phyloP scores from a whole-genome alignment of 1,140 invertebrate species.

The Listronotus oregonensis region DNA sequence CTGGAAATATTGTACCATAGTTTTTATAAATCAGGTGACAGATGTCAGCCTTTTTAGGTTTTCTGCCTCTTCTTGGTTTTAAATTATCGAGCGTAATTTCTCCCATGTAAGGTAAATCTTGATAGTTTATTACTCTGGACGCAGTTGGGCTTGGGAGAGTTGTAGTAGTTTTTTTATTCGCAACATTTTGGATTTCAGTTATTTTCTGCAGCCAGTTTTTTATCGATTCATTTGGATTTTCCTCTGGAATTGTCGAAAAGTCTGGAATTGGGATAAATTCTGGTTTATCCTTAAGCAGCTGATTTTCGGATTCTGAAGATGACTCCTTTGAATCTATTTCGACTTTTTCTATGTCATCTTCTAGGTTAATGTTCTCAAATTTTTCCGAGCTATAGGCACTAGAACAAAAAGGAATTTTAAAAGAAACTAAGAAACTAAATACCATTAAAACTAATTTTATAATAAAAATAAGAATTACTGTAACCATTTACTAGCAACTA shows the following conservation, averaged over 20 bases:
- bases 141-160: slow-evolving; percentile 50
- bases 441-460: too few species aligned
- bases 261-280: slow-evolving; percentile 21
- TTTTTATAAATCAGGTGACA: slow-evolving; percentile 91
- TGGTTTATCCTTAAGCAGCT: slow-evolving; percentile 5
- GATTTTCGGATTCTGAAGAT: slow-evolving; percentile 35
- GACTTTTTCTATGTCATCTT: slow-evolving; percentile 50
- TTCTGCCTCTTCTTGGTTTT: slow-evolving; percentile 79
- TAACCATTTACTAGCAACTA: too few species aligned
- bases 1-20: slow-evolving; percentile 82
- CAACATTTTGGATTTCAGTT: slow-evolving; percentile 60
- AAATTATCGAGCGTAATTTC: slow-evolving; percentile 87
- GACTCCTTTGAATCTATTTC: slow-evolving; percentile 47
- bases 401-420: slow-evolving; percentile 20
- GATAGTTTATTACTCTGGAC: slow-evolving; percentile 68
- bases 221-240: slow-evolving; percentile 64
- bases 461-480: too few species aligned
- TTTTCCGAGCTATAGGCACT: slow-evolving; percentile 15
- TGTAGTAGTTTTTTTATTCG: slow-evolving; percentile 26
- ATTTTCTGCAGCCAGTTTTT: slow-evolving; percentile 75
- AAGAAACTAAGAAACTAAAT: too few species aligned
- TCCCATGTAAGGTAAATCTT: slow-evolving; percentile 88
- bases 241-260: slow-evolving; percentile 38
- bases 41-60: slow-evolving; percentile 88
- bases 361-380: slow-evolving; percentile 45